Evolutionary conservation across 2,888 invertebrate genomes (phyloP), one percentile per base, ranked within the genome.

Genomic region (Cecidostiba fungosa): DNA sequence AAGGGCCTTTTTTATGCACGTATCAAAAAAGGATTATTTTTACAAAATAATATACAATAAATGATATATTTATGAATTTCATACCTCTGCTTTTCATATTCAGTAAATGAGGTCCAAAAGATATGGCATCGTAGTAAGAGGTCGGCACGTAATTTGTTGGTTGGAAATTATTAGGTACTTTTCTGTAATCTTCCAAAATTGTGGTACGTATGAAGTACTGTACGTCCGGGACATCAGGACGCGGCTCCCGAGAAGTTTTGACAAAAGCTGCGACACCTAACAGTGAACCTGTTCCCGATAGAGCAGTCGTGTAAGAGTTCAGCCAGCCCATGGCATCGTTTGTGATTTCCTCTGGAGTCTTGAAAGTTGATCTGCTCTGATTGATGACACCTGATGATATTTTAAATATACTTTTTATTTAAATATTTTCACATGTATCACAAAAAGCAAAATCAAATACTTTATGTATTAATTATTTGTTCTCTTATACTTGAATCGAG

Each of bases 1-100:
- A n/a, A n/a, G n/a, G n/a, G n/a, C n/a, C n/a, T n/a, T n/a, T n/a
- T n/a, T n/a, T n/a, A n/a, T n/a, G n/a, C n/a, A n/a, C n/a, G n/a
- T n/a, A n/a, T 6, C 0, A 54, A 54, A 19, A 0, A n/a, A n/a
- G 1, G 16, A 54, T n/a, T 54, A 19, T 16, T 54, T 54, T 54
- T 5, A 19, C 10, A 6, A 54, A 19, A n/a, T 19, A 19, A 4
- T 19, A 54, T 19, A 2, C 3, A n/a, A 6, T 3, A 54, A 54
- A 54, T 54, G 5, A 54, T 43, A 10, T 10, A 43, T 39, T 39
- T 39, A 43, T 43, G 12, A 43, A 54, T 3, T 5, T 54, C 16
- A 91, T 89, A 1, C 94, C 94, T 23, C 89, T 86, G 16, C 94
- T 94, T 85, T 92, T 91, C 0, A 94, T 95, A 66, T 94, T 92